Conservation (phyloP, 2,888 invertebrate species). For the Euphydryas editha region DNA sequence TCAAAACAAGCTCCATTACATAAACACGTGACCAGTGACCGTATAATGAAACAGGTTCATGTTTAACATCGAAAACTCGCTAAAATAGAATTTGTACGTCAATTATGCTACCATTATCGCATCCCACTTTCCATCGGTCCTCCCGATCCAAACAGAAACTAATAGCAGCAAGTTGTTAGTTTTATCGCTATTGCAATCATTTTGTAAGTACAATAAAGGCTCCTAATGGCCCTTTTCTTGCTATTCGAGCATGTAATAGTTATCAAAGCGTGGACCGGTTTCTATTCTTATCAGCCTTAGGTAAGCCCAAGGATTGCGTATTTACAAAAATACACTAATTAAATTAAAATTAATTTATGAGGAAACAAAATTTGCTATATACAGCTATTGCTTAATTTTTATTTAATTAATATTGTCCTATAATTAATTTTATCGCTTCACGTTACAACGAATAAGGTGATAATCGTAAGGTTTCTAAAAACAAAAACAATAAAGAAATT, state of each 20-base stretch:
- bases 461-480: not conserved
- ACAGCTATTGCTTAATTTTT: no score
- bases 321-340: not conserved
- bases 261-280: constrained; percentile 37
- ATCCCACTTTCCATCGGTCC: constrained; percentile 61
- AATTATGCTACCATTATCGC: constrained; percentile 62
- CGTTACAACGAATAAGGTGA: no score
- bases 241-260: constrained; percentile 31
- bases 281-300: constrained; percentile 25
- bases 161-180: constrained; percentile 35
- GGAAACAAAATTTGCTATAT: no score
- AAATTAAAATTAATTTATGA: not conserved
- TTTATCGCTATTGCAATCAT: constrained; percentile 38
- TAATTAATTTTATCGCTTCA: no score
- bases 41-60: constrained; percentile 39
- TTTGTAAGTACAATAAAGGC: constrained; percentile 39
- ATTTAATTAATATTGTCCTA: no score
- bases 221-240: constrained; percentile 33
- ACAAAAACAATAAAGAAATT: not conserved
- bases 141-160: constrained; percentile 31
- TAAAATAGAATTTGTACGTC: constrained; percentile 61
- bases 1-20: not conserved
- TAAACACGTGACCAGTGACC: constrained; percentile 25
- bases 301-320: constrained; percentile 17
- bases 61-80: constrained; percentile 59